phyloP scores from a whole-genome alignment of 1,140 invertebrate genomes.

The Palaemon carinicauda region DNA sequence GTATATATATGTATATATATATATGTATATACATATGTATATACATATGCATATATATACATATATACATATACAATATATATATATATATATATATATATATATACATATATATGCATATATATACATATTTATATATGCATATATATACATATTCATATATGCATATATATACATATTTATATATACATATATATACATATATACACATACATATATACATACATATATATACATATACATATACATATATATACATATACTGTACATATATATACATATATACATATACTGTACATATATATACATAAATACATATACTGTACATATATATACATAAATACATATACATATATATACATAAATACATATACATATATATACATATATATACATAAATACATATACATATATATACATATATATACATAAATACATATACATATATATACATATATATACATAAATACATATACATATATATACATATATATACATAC shows the following conservation, averaged over 20 bases:
- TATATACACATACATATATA: background rate
- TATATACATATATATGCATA: background rate
- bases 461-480: background rate
- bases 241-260: background rate
- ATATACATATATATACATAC: no score
- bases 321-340: background rate
- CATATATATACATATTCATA: background rate
- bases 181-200: conserved; percentile 14
- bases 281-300: background rate
- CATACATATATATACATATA: background rate
- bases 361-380: conserved; percentile 18
- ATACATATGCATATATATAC: conserved; percentile 4
- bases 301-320: background rate
- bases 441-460: background rate
- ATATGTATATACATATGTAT: conserved; percentile 2
- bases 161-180: background rate
- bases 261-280: background rate
- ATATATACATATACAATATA: background rate
- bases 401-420: background rate
- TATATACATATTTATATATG: background rate
- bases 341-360: background rate
- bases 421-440: background rate
- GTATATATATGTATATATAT: background rate
- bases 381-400: conserved; percentile 16
- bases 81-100: no score